phyloP scores from a whole-genome alignment of 2,888 invertebrate species.

The Phlogophora meticulosa region DNA sequence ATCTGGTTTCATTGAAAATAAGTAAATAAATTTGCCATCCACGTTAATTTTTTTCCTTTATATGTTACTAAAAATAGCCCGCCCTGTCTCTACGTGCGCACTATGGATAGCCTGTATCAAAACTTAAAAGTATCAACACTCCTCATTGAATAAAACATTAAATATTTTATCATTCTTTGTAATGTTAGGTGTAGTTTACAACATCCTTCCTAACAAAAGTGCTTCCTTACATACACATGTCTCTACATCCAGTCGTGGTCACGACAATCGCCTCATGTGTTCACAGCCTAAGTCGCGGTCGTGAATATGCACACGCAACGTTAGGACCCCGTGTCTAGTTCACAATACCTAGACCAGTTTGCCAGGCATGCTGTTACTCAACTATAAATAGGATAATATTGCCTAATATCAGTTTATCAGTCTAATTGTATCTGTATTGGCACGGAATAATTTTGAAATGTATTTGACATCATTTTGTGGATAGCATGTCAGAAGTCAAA shows the following conservation, averaged over 20 bases:
- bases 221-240: slow-evolving; percentile 15
- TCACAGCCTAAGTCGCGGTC: slow-evolving; percentile 43
- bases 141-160: background rate
- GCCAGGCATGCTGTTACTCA: slow-evolving; percentile 60
- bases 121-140: background rate
- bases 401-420: slow-evolving; percentile 59
- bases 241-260: slow-evolving; percentile 10
- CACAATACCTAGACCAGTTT: slow-evolving; percentile 68
- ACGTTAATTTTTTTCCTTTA: background rate
- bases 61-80: background rate
- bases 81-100: background rate
- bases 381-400: slow-evolving; percentile 60
- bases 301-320: slow-evolving; percentile 73
- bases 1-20: slow-evolving; percentile 5
- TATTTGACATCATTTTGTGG: slow-evolving; percentile 7
- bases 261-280: slow-evolving; percentile 37
- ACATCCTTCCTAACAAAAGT: slow-evolving; percentile 27
- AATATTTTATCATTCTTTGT: slow-evolving; percentile 3
- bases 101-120: no score
- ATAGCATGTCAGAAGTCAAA: slow-evolving; percentile 6
- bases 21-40: no score
- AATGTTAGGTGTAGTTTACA: background rate
- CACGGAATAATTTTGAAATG: slow-evolving; percentile 21
- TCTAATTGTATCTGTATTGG: slow-evolving; percentile 36
- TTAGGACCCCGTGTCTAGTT: slow-evolving; percentile 71